Percentiles rank a stretch among this genome's conserved stretches.
Evolutionary conservation across 1,140 invertebrate species (phyloP).

Genomic region (Coenobita brevimanus): DNA sequence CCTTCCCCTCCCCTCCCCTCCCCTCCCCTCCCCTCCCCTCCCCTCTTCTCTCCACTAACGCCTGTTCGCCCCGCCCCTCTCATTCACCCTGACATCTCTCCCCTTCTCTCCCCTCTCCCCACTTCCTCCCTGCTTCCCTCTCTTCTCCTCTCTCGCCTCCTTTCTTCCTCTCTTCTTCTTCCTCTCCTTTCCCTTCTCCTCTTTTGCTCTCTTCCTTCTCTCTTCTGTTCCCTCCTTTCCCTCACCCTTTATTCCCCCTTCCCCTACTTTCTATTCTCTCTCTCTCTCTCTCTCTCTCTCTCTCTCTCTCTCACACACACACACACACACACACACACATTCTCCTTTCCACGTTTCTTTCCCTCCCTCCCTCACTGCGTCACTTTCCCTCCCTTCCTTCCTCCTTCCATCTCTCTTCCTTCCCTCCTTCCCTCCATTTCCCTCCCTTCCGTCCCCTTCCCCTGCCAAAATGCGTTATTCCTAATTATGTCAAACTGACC

Average conservation of each 20-base stretch:
- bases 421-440: constrained; percentile 9
- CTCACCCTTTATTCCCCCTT: not conserved
- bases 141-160: not conserved
- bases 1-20: too few relatives aligned
- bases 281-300: too few relatives aligned
- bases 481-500: too few relatives aligned
- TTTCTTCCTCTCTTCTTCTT: constrained; percentile 17
- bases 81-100: not conserved
- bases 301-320: too few relatives aligned
- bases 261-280: too few relatives aligned
- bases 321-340: too few relatives aligned
- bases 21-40: too few relatives aligned
- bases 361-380: not conserved
- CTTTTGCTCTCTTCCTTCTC: too few relatives aligned
- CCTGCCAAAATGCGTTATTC: too few relatives aligned
- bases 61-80: not conserved
- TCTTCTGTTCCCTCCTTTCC: too few relatives aligned
- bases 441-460: not conserved
- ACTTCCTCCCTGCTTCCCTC: too few relatives aligned
- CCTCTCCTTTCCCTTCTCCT: too few relatives aligned
- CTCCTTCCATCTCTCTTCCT: not conserved
- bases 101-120: not conserved
- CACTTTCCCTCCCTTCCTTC: not conserved
- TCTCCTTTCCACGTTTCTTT: not conserved
- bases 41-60: not conserved